A percentile compares a stretch with the other conserved stretches of the same genome.
Conservation (phyloP, 2,113 vertebrate species). For the Sceloporus undulatus region DNA sequence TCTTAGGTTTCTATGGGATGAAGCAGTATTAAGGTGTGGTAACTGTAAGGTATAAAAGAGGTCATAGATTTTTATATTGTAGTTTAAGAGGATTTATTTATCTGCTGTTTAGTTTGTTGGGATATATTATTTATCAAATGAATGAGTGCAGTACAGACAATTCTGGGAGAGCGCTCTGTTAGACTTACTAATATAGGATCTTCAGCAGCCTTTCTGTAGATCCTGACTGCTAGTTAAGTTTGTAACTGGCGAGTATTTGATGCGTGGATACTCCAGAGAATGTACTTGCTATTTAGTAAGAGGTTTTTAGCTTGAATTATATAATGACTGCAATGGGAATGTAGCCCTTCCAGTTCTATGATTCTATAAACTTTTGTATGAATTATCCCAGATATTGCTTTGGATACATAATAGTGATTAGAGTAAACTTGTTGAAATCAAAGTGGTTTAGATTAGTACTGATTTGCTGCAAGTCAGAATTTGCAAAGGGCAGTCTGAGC, state of each 20-base stretch:
- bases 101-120: slow-evolving; percentile 31
- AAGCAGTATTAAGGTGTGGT: too few species aligned
- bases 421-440: too few species aligned
- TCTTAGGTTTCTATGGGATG: too few species aligned
- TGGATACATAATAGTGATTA: too few species aligned
- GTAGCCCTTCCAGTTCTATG: background rate
- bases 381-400: slow-evolving; percentile 58
- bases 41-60: background rate
- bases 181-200: slow-evolving; percentile 75
- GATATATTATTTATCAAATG: slow-evolving; percentile 68
- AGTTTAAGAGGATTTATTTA: slow-evolving; percentile 60
- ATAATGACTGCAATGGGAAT: background rate
- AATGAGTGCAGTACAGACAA: slow-evolving; percentile 64
- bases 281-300: slow-evolving; percentile 70
- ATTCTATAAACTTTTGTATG: slow-evolving; percentile 37
- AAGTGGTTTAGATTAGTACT: too few species aligned
- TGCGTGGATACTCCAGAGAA: slow-evolving; percentile 72
- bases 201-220: slow-evolving; percentile 76
- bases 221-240: slow-evolving; percentile 68
- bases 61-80: slow-evolving; percentile 34
- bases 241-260: slow-evolving; percentile 71
- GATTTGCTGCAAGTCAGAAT: too few species aligned
- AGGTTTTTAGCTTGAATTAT: slow-evolving; percentile 45
- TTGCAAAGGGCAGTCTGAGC: too few species aligned
- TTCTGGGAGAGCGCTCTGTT: slow-evolving; percentile 65